Conservation (phyloP, 2,888 invertebrate species). For the Lymantria monacha region DNA sequence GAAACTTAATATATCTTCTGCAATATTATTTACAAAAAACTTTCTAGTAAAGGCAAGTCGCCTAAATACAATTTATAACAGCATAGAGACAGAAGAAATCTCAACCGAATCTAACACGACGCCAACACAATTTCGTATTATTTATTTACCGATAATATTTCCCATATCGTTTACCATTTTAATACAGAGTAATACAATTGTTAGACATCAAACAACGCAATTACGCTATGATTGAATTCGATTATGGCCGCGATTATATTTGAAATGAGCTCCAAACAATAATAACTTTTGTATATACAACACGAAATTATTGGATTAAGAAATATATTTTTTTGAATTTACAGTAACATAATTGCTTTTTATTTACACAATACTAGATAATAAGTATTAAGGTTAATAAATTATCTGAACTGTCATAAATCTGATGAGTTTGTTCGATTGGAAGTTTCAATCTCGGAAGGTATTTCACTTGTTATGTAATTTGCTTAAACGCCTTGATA, state of each 20-base stretch:
- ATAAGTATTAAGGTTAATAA: too few relatives aligned
- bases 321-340: slow-evolving; percentile 5
- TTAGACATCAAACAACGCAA: slow-evolving; percentile 30
- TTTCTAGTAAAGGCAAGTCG: too few relatives aligned
- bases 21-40: too few relatives aligned
- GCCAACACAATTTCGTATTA: not conserved
- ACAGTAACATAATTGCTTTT: not conserved
- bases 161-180: slow-evolving; percentile 19
- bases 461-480: too few relatives aligned
- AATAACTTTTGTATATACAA: slow-evolving; percentile 18
- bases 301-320: slow-evolving; percentile 7
- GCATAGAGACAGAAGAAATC: not conserved
- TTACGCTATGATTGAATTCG: slow-evolving; percentile 28
- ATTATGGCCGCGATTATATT: slow-evolving; percentile 28
- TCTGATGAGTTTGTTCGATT: too few relatives aligned
- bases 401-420: too few relatives aligned
- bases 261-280: slow-evolving; percentile 22
- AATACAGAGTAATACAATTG: slow-evolving; percentile 23
- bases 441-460: too few relatives aligned
- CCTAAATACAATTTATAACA: too few relatives aligned
- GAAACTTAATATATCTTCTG: too few relatives aligned
- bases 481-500: too few relatives aligned
- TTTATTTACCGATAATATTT: slow-evolving; percentile 7
- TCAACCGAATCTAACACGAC: not conserved
- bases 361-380: too few relatives aligned